These are phyloP conservation scores for Allygus modestus DNA, from an alignment of 2,888 invertebrate genomes.

Conservation along the genomic window DNA sequence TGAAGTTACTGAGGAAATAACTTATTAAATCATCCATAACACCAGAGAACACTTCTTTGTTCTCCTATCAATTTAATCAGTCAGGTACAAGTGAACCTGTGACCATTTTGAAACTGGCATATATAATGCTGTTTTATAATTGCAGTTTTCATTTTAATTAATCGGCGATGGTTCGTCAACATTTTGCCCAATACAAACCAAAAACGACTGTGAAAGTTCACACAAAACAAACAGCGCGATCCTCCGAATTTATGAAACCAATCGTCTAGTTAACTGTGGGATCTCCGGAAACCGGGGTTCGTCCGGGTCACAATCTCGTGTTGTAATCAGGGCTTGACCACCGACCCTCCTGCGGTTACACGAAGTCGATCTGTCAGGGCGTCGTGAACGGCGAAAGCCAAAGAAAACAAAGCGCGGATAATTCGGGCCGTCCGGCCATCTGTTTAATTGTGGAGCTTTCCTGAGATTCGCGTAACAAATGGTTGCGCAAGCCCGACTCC, in stretches of 20 bases:
- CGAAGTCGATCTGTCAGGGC: conserved; percentile 48
- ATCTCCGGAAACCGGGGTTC: not conserved
- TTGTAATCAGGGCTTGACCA: not conserved
- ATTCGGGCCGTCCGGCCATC: conserved; percentile 38
- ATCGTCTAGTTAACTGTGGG: not conserved
- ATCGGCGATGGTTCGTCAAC: too few species aligned
- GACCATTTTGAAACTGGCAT: too few species aligned
- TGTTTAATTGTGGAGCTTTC: conserved; percentile 58
- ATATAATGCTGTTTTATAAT: too few species aligned
- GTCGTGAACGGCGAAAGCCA: conserved; percentile 46
- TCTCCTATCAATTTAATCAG: too few species aligned
- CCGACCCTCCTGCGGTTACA: not conserved
- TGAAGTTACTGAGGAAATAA: too few species aligned
- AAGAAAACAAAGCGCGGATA: conserved; percentile 32
- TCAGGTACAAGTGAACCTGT: too few species aligned
- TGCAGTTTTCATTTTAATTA: too few species aligned
- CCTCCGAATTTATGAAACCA: not conserved
- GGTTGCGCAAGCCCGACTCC: conserved; percentile 40
- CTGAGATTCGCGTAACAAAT: conserved; percentile 52
- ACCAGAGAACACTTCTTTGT: too few species aligned
- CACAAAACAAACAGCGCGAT: not conserved
- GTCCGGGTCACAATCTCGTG: not conserved
- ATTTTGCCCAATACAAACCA: too few species aligned
- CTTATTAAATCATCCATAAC: too few species aligned
- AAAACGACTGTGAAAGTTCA: too few species aligned